These are phyloP conservation scores for Hydrocynus forskahlii DNA, from an alignment of 2,797 vertebrate species.

Conservation along the genomic window DNA sequence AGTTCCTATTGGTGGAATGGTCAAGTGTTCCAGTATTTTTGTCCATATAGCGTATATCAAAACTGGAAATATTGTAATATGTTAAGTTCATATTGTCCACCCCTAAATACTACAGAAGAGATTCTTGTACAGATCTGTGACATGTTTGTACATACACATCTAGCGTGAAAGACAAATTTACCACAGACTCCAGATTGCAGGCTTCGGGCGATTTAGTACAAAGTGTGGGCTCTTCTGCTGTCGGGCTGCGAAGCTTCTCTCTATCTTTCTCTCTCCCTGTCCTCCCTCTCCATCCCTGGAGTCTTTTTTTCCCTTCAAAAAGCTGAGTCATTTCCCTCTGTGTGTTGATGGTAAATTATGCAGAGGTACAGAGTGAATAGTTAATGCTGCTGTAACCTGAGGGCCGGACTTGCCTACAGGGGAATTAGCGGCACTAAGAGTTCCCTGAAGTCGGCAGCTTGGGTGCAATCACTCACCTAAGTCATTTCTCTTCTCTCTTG, in stretches of 20 bases:
- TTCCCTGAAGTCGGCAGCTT: background rate
- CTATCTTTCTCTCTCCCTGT: conserved; percentile 47
- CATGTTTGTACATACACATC: background rate
- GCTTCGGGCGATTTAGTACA: background rate
- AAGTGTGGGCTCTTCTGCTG: background rate
- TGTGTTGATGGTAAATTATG: conserved; percentile 78
- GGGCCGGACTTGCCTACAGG: conserved; percentile 63
- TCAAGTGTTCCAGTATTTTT: too few species aligned
- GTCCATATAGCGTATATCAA: too few species aligned
- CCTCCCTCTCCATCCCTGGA: background rate
- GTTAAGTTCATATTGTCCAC: too few species aligned
- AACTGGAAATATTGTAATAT: too few species aligned
- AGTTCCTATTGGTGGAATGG: too few species aligned
- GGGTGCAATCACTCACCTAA: conserved; percentile 1
- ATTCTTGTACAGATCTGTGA: background rate
- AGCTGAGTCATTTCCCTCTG: conserved; percentile 59
- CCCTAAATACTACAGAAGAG: background rate
- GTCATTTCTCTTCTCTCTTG: background rate
- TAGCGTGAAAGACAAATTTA: background rate
- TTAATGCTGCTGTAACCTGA: conserved; percentile 77
- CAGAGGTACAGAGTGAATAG: conserved; percentile 74
- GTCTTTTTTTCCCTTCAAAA: conserved; percentile 24
- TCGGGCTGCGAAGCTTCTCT: conserved; percentile 8
- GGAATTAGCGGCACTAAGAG: conserved; percentile 38
- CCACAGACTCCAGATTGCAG: background rate